phyloP scores from a whole-genome alignment of 2,113 vertebrate genomes.

The Urocolius indicus region DNA sequence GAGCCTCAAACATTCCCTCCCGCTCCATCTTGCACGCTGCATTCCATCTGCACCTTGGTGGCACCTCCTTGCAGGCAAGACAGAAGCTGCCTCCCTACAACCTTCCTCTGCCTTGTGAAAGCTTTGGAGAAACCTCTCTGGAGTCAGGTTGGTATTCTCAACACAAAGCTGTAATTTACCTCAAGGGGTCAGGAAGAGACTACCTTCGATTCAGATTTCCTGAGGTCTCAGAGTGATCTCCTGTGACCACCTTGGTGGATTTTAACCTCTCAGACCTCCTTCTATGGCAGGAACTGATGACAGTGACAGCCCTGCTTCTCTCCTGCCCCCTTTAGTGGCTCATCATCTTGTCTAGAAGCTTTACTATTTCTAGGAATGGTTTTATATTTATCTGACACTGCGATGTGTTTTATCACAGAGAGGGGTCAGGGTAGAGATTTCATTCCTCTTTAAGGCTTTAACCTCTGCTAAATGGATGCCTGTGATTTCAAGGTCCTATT shows the following conservation, averaged over 20 bases:
- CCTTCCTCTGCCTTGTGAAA: not conserved
- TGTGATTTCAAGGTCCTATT: not conserved
- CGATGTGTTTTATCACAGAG: not conserved
- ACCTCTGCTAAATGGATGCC: not conserved
- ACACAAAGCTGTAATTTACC: rapidly evolving
- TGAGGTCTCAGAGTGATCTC: not conserved
- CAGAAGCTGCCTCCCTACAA: not conserved
- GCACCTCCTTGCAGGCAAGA: not conserved
- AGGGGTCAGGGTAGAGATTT: not conserved
- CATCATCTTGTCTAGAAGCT: not conserved
- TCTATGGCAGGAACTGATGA: not conserved
- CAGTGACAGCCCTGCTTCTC: not conserved
- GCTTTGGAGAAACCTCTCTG: not conserved
- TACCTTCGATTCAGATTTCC: not conserved
- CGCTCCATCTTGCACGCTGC: not conserved
- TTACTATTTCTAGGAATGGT: not conserved
- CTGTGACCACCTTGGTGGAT: not conserved
- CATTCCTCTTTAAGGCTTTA: not conserved
- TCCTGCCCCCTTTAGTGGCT: not conserved
- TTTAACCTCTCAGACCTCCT: not conserved
- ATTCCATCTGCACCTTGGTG: not conserved
- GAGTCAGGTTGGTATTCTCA: not conserved
- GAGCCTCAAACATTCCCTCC: not conserved
- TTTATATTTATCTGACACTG: not conserved
- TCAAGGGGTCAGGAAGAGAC: not conserved